These are phyloP conservation scores for Microplitis mediator DNA, from an alignment of 1,140 invertebrate species.

Conservation along the genomic window DNA sequence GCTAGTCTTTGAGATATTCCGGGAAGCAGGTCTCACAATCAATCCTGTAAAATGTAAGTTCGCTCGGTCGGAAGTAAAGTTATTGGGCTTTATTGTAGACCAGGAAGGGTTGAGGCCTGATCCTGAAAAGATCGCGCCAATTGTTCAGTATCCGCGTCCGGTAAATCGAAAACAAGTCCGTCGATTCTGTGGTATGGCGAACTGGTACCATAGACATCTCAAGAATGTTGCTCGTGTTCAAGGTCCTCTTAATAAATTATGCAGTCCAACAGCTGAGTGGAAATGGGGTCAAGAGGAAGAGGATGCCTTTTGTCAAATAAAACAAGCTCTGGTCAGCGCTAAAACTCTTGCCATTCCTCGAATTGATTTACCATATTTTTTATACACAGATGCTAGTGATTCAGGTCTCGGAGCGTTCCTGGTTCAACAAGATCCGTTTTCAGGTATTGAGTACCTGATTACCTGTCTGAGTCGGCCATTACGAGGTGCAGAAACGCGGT, in stretches of 20 bases:
- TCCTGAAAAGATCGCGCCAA: constrained; percentile 12
- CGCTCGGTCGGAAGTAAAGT: constrained; percentile 6
- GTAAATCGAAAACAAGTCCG: constrained; percentile 1
- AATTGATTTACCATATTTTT: too few relatives aligned
- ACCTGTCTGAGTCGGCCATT: not conserved
- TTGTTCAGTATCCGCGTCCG: not conserved
- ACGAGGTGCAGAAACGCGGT: not conserved
- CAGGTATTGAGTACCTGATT: not conserved
- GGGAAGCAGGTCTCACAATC: too few relatives aligned
- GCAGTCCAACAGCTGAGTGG: not conserved
- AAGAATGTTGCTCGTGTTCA: not conserved
- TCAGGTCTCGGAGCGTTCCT: too few relatives aligned
- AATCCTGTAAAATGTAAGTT: constrained; percentile 19
- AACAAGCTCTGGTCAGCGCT: too few relatives aligned
- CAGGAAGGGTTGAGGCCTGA: constrained; percentile 4
- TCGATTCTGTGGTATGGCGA: constrained; percentile 1
- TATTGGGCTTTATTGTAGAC: constrained; percentile 16
- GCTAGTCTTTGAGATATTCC: too few relatives aligned
- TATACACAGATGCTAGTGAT: too few relatives aligned
- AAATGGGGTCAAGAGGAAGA: constrained; percentile 20
- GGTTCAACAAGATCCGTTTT: too few relatives aligned
- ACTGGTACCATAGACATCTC: constrained; percentile 19
- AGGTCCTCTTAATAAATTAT: constrained; percentile 8
- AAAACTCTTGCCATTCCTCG: too few relatives aligned
- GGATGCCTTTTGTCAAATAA: too few relatives aligned